These are phyloP conservation scores for Cydia strobilella DNA, from an alignment of 1,140 invertebrate species.

Conservation along the genomic window DNA sequence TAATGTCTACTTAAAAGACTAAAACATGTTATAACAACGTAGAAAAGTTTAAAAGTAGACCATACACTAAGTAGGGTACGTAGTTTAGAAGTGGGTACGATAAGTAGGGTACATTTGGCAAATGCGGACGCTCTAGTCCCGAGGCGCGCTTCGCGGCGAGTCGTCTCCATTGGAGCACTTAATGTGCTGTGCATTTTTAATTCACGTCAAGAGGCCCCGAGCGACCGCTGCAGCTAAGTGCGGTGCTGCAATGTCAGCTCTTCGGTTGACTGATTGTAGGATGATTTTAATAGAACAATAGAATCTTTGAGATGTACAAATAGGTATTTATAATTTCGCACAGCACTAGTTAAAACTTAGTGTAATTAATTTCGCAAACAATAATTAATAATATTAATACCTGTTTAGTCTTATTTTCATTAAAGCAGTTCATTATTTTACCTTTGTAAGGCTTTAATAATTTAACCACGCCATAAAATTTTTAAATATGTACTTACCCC, in stretches of 20 bases:
- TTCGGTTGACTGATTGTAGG: slow-evolving; percentile 27
- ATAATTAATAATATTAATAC: too few species aligned
- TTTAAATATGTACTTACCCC: too few species aligned
- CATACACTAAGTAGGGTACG: not conserved
- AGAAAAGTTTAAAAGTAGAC: not conserved
- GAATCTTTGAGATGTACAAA: not conserved
- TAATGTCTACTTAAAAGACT: not conserved
- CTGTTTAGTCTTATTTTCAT: too few species aligned
- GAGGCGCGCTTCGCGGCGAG: slow-evolving; percentile 33
- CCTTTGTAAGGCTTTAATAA: too few species aligned
- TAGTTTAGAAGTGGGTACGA: slow-evolving; percentile 3
- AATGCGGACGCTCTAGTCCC: slow-evolving; percentile 24
- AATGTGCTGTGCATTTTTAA: slow-evolving; percentile 71
- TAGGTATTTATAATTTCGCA: too few species aligned
- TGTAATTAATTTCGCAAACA: too few species aligned
- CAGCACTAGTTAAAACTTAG: too few species aligned
- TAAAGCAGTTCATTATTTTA: too few species aligned
- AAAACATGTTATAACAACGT: not conserved
- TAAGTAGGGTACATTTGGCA: slow-evolving; percentile 9
- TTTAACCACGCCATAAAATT: too few species aligned
- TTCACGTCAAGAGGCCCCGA: slow-evolving; percentile 58
- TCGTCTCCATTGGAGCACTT: slow-evolving; percentile 53
- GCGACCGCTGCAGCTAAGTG: slow-evolving; percentile 49
- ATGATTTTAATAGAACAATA: not conserved
- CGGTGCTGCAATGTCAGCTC: slow-evolving; percentile 37